Base-by-base conservation (phyloP, 2,797 vertebrate genomes). In the Crax fasciolata region DNA sequence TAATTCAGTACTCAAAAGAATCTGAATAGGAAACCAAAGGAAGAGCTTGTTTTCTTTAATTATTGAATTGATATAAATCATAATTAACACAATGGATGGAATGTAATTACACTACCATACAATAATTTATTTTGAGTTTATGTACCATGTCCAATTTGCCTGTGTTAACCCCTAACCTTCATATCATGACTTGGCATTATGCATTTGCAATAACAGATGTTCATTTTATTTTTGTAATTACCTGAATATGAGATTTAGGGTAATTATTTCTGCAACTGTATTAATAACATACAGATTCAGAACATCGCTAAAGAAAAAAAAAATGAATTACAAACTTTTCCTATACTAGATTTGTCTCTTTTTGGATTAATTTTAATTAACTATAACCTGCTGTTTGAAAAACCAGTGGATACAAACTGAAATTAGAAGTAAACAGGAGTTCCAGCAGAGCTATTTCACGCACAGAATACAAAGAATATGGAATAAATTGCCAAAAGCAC, bases 121-220 rank as follows among this genome's bases (percentile, higher is more conserved):
- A 96, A 95, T 97, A 95, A 97, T 97, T 97, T 96, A 96, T 97
- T 97, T 96, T 93, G 83, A 97, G 95, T 96, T 97, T 97, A 97
- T 96, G 84, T 82, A 96, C 97, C 87, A 57, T 97, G 94, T 96
- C 96, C 93, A 97, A 95, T 98, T 97, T 97, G 87, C 93, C 95
- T 94, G 25, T 87, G 83, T 97, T 98, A 98, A 97, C 94, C 97
- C 94, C 91, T 97, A 97, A 95, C 97, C 97, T 97, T 66, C 32
- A 35, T 58, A 90, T 97, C 96, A 95, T 96, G 88, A 91, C 59
- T 96, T 95, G 93, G 85, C 73, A 97, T 97, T 95, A 95, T 90
- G 79, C 83, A 96, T 96, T 94, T 96, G 77, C 97, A 97, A 87
- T 89, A 98, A 97, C 95, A 98, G 90, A 96, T 97, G 97, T 77